Evolutionary conservation across 2,888 invertebrate genomes (phyloP), one percentile per base, ranked within the genome.

Genomic region (Ectobius pallidus): DNA sequence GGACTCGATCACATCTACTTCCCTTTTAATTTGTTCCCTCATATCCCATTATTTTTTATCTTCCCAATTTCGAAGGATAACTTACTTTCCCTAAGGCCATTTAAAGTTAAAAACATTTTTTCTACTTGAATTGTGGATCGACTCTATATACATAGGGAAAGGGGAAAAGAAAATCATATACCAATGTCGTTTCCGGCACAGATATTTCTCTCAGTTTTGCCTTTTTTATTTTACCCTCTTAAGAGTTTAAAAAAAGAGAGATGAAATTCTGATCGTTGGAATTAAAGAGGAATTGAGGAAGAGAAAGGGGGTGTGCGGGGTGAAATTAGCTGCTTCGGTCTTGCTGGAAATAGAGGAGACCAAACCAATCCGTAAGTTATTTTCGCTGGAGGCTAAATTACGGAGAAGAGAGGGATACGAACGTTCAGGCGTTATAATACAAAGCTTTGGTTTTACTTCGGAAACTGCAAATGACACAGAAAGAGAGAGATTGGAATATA

Each of bases 281-380:
- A 27, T 44, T 44, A 65, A 65, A 65, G 65, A 58, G 58, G n/a
- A n/a, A 58, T 32, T 32, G 58, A 58, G 58, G 30, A 25, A 32
- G 27, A 32, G 58, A 58, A 25, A 30, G 27, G 9, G 27, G 27
- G 9, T 27, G n/a, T 27, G n/a, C 27, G 27, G 42, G 34, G 62
- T 18, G 44, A 46, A 65, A 65, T 65, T 65, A 65, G 65, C 65
- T 65, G 65, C 65, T 65, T 65, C 46, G 30, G 65, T 65, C 65
- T 65, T 65, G 27, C 20, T 65, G 46, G 44, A 46, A 65, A 65
- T 27, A 27, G 65, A 65, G 46, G 44, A 65, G 25, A 65, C 65
- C 46, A 69, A 69, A 73, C 72, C 72, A 73, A 73, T 73, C 72
- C 52, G 46, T 69, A 71, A 69, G 62, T 73, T 73, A 73, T 69